A percentile compares a stretch with the other conserved stretches of the same genome.
phyloP scores from a whole-genome alignment of 2,113 vertebrate genomes.

The Aegotheles bennettii region DNA sequence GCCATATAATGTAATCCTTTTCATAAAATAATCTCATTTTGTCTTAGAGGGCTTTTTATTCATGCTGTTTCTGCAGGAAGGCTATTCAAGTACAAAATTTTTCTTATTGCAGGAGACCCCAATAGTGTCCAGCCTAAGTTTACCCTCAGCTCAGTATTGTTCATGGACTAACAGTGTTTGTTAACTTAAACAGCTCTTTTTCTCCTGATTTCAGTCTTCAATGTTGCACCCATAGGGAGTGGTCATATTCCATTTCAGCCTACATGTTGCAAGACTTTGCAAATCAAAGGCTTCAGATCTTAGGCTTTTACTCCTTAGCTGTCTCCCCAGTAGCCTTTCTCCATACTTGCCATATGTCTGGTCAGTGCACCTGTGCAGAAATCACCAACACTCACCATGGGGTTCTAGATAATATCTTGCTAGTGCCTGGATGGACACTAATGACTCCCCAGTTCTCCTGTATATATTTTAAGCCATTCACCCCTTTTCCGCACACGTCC shows the following conservation, averaged over 20 bases:
- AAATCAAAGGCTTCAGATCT: background rate
- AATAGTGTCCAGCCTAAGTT: background rate
- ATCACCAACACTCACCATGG: fast-evolving
- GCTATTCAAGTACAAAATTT: background rate
- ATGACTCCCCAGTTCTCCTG: background rate
- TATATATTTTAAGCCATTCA: background rate
- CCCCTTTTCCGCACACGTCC: background rate
- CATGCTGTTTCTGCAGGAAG: background rate
- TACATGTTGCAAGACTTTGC: background rate
- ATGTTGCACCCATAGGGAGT: background rate
- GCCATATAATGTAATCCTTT: background rate
- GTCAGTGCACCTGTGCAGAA: background rate
- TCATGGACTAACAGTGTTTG: background rate
- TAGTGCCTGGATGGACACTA: background rate
- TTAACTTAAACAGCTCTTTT: background rate
- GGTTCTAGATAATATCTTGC: background rate
- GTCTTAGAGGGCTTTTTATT: background rate
- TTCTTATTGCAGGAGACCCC: background rate
- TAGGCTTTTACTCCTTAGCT: background rate
- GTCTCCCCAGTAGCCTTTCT: background rate
- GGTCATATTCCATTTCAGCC: background rate
- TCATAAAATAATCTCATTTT: background rate
- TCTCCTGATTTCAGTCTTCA: background rate
- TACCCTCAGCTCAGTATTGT: background rate
- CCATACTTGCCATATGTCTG: fast-evolving